Evolutionary conservation across 2,797 vertebrate genomes (phyloP), one percentile per base, ranked within the genome.

Genomic region (Catharus ustulatus): DNA sequence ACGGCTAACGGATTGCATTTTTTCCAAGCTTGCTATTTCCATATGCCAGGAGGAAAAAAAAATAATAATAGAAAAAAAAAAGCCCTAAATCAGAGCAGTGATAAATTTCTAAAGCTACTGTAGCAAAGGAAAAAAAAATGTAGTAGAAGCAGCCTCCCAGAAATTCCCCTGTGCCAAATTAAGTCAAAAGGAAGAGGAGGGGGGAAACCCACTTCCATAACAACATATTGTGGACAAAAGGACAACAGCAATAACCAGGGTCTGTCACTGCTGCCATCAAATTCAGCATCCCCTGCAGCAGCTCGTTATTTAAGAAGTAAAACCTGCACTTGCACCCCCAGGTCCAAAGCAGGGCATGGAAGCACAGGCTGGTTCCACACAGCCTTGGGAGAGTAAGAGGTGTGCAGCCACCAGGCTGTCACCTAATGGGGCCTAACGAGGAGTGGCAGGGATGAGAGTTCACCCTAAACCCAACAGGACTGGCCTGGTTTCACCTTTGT

Each of bases 21-120:
- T 71, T 88, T 68, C 84, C 73, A 74, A 59, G 73, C 55, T 51
- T 61, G 84, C 74, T 83, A 32, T 30, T 89, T 76, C 94, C 69
- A 76, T 92, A 91, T 88, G 88, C 87, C 46, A 51, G 54, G 7
- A 69, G 13, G 2, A n/a, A 40, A 51, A 51, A 43, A 26, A 87
- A 81, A 72, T 69, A 78, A 87, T 62, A 68, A 72, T 5, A 76
- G 54, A 3, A 7, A 55, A 62, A 2, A 69, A 78, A 83, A 63
- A 58, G 29, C 20, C 72, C 73, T 68, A 81, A 84, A 91, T 81
- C 91, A 82, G 54, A 79, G 69, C 69, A 84, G 51, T 38, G 64
- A 93, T 57, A 38, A 93, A 87, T 93, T 85, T 86, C 74, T 74
- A 55, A 81, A 86, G 59, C 83, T 90, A 74, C 71, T 76, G 36